Conservation (phyloP, 1,140 invertebrate genomes). For the Drosophila erecta region DNA sequence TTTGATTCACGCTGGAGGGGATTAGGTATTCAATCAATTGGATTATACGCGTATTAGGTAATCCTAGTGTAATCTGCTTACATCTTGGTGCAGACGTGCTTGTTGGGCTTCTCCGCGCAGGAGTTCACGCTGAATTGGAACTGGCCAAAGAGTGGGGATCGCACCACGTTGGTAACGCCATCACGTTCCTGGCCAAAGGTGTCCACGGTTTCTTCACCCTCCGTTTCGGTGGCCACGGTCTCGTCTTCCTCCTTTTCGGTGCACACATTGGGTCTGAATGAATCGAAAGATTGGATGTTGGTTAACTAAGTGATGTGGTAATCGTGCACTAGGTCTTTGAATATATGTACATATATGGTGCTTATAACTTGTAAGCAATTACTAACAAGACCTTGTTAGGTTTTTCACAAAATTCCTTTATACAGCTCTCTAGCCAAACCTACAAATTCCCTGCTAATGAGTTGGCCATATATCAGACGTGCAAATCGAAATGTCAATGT, state of each 20-base stretch:
- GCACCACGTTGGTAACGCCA: slow-evolving; percentile 55
- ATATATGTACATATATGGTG: neutral
- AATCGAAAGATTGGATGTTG: neutral
- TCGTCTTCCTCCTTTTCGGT: slow-evolving; percentile 77
- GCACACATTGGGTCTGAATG: slow-evolving; percentile 73
- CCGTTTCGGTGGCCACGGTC: slow-evolving; percentile 54
- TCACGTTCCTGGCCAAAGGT: slow-evolving; percentile 80
- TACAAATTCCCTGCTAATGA: slow-evolving; percentile 42
- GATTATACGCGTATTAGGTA: neutral
- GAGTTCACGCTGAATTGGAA: slow-evolving; percentile 85
- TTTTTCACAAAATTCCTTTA: slow-evolving; percentile 10
- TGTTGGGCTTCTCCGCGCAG: slow-evolving; percentile 86
- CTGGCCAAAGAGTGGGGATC: slow-evolving; percentile 83
- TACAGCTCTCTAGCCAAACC: neutral
- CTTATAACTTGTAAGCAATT: neutral
- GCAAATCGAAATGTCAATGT: slow-evolving; percentile 61
- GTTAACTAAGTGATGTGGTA: slow-evolving; percentile 6
- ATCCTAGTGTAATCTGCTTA: slow-evolving; percentile 71
- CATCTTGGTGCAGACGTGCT: slow-evolving; percentile 87
- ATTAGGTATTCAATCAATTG: slow-evolving; percentile 2
- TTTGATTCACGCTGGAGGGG: slow-evolving; percentile 85
- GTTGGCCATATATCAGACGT: slow-evolving; percentile 29
- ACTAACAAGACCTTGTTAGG: neutral
- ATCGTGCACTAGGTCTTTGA: neutral
- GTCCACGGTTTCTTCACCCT: slow-evolving; percentile 69